Evolutionary conservation across 2,113 vertebrate genomes (phyloP).

Genomic region (Amazona vittata): DNA sequence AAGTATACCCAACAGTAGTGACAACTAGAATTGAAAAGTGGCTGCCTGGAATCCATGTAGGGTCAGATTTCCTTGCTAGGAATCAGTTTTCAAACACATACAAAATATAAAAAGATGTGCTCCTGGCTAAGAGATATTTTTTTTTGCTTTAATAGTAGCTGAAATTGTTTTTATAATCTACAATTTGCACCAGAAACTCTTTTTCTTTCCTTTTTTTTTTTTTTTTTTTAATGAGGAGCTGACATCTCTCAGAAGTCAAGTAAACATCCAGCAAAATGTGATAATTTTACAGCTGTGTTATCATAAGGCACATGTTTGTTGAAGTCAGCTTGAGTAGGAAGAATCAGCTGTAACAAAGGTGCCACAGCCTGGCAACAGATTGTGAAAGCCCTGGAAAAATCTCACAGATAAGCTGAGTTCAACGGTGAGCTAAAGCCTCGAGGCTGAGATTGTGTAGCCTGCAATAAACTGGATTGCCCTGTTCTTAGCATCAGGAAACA

Average conservation of each 20-base stretch:
- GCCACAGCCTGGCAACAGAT: neutral
- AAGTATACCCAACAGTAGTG: neutral
- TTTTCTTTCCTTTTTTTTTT: neutral
- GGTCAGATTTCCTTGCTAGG: neutral
- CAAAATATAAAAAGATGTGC: neutral
- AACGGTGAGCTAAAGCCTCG: neutral
- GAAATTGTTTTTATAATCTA: neutral
- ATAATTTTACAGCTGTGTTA: neutral
- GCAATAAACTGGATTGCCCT: neutral
- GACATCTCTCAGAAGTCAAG: neutral
- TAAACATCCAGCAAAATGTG: neutral
- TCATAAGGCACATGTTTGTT: neutral
- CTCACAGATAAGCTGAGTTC: neutral
- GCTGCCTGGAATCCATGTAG: neutral
- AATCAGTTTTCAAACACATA: neutral
- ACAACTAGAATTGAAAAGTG: neutral
- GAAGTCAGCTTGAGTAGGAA: neutral
- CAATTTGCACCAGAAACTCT: neutral
- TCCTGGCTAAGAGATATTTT: neutral
- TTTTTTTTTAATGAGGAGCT: neutral
- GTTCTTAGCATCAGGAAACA: neutral
- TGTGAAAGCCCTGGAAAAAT: neutral
- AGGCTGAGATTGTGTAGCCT: neutral
- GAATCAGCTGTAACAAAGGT: neutral
- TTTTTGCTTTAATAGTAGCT: neutral